Evolutionary conservation across 2,888 invertebrate genomes (phyloP), one percentile per base, ranked within the genome.

Genomic region (Eilema caniola): DNA sequence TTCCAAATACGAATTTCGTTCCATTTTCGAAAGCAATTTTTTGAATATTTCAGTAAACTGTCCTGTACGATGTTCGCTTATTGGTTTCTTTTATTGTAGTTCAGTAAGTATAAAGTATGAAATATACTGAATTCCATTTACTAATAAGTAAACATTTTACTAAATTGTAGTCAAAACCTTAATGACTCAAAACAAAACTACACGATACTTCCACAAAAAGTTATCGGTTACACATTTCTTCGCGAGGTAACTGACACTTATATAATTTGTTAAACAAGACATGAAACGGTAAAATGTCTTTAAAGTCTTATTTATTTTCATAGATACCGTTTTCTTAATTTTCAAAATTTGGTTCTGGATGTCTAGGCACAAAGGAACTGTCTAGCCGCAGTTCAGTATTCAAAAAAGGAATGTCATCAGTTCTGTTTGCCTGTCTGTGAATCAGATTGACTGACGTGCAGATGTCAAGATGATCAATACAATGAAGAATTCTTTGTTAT

Each of bases 41-140:
- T 85, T 75, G 74, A 86, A 88, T 86, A 84, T 85, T 88, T 83
- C 78, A 82, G 71, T 76, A 75, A 68, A 66, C 31, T 60, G 37
- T 61, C n/a, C 62, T 67, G 74, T 74, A 69, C 53, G 66, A 59
- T 67, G 64, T 63, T 61, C 60, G 31, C 75, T 74, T 83, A 70
- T 75, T 73, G 62, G 33, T 73, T 64, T 62, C 62, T 53, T 33
- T 69, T 62, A 66, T 37, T 41, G 12, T 16, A 60, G 11, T 16
- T 61, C 20, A 25, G 24, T n/a, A 62, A 5, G 28, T 64, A 37
- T 14, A 20, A 62, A 11, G 37, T 37, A 31, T 3, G 12, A 61
- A n/a, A 25, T 60, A 60, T 0, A 20, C 47, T 20, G 20, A 47
- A 7, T 47, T 20, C 20, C 47, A 20, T 53, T 16, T 16, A 16